Conservation (phyloP, 1,140 invertebrate species). For the Drosophila mojavensis region DNA sequence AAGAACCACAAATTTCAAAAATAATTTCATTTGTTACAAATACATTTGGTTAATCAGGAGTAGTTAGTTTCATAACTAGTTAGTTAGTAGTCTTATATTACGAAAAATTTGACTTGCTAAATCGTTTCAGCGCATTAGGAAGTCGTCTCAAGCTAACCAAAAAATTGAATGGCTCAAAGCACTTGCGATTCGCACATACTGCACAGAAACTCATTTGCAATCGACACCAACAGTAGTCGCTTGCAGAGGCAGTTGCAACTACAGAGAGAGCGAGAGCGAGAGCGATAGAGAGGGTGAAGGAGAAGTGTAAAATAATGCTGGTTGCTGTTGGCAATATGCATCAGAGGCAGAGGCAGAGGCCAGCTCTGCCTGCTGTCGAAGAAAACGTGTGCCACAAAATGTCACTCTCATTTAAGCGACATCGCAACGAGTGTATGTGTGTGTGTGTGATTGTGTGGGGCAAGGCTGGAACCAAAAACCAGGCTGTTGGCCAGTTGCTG, state of each 20-base stretch:
- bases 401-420: conserved; percentile 69
- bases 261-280: neutral
- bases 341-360: conserved; percentile 25
- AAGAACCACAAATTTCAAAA: too few relatives aligned
- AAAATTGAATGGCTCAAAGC: neutral
- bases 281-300: conserved; percentile 4
- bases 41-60: too few relatives aligned
- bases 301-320: conserved; percentile 19
- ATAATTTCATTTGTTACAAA: too few relatives aligned
- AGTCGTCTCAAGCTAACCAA: conserved; percentile 9
- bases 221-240: conserved; percentile 54
- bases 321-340: conserved; percentile 38
- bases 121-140: conserved; percentile 9
- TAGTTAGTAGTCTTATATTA: too few relatives aligned
- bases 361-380: conserved; percentile 16
- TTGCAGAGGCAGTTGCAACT: conserved; percentile 34
- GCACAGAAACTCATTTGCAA: conserved; percentile 72
- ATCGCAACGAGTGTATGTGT: conserved; percentile 1
- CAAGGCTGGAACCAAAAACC: neutral
- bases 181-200: conserved; percentile 16
- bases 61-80: too few relatives aligned
- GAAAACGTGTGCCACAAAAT: conserved; percentile 72
- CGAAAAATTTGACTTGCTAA: neutral
- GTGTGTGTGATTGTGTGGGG: neutral
- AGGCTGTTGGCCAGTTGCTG: conserved; percentile 12